phyloP scores from a whole-genome alignment of 1,140 invertebrate species.

The Nasonia giraulti region DNA sequence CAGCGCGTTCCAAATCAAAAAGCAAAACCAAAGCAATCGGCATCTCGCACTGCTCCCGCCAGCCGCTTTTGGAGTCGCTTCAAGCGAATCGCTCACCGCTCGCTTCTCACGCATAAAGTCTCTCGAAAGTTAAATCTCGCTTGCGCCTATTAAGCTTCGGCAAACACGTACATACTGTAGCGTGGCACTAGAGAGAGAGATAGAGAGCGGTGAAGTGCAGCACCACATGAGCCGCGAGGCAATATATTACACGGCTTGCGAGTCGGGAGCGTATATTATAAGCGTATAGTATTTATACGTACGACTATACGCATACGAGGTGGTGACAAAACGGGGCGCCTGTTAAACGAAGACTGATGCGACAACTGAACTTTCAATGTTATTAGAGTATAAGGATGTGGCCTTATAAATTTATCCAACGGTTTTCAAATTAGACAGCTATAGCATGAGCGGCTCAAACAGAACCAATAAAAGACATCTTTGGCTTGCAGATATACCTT shows the following conservation, averaged over 20 bases:
- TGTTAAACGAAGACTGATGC: conserved; percentile 32
- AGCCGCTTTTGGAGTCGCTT: neutral
- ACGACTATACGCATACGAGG: neutral
- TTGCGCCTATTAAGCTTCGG: conserved; percentile 22
- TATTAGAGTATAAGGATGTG: conserved; percentile 8
- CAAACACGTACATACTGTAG: neutral
- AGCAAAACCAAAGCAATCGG: neutral
- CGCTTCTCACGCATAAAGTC: neutral
- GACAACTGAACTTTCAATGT: conserved; percentile 8
- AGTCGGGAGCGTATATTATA: neutral
- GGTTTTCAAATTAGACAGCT: no score
- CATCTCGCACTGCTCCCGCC: neutral
- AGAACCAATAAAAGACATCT: no score
- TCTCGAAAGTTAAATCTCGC: neutral
- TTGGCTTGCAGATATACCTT: no score
- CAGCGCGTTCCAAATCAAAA: neutral
- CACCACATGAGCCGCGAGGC: neutral
- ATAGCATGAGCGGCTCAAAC: no score
- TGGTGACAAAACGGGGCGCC: neutral
- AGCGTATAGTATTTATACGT: neutral
- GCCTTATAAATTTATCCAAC: neutral
- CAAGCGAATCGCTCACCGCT: conserved; percentile 8
- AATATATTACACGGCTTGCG: conserved; percentile 12
- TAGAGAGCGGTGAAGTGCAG: neutral
- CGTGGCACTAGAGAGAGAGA: neutral